These are phyloP conservation scores for Apocrypta bakeri DNA, from an alignment of 1,140 invertebrate species.

Conservation along the genomic window DNA sequence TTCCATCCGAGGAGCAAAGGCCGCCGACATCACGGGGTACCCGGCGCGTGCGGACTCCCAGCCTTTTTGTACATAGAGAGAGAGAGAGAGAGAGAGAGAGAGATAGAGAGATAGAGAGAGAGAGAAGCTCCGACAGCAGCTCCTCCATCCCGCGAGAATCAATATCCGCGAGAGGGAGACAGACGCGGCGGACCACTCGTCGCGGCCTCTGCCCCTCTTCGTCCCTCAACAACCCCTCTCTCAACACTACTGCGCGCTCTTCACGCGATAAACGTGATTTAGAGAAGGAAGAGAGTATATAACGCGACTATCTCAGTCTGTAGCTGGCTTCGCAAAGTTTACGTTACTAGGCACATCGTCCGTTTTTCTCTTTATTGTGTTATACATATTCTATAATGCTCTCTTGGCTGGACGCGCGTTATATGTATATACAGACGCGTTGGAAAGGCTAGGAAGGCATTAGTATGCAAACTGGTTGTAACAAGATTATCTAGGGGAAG, in stretches of 20 bases:
- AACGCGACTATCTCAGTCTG: not conserved
- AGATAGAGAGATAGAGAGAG: not conserved
- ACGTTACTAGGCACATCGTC: not conserved
- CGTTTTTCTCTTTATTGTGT: not conserved
- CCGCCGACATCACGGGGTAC: not conserved
- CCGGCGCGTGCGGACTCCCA: conserved; percentile 23
- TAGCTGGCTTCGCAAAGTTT: not conserved
- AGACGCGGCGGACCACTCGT: conserved; percentile 41
- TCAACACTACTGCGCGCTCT: conserved; percentile 30
- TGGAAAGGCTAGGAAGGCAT: not conserved
- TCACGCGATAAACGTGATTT: conserved; percentile 70
- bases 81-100: not conserved
- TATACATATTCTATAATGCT: not conserved
- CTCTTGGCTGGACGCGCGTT: not conserved
- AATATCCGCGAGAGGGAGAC: conserved; percentile 69
- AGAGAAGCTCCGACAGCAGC: conserved; percentile 54
- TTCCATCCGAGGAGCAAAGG: not conserved
- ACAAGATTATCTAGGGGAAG: not conserved
- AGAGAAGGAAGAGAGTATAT: conserved; percentile 54
- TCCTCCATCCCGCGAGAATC: conserved; percentile 73
- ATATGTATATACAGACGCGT: not conserved
- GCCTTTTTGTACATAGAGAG: not conserved
- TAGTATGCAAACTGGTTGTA: not conserved
- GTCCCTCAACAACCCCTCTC: conserved; percentile 40
- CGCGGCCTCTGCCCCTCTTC: conserved; percentile 27